A percentile compares a stretch with the other conserved stretches of the same genome.
phyloP scores from a whole-genome alignment of 2,797 vertebrate species.

The Platyrinchus mystaceus region DNA sequence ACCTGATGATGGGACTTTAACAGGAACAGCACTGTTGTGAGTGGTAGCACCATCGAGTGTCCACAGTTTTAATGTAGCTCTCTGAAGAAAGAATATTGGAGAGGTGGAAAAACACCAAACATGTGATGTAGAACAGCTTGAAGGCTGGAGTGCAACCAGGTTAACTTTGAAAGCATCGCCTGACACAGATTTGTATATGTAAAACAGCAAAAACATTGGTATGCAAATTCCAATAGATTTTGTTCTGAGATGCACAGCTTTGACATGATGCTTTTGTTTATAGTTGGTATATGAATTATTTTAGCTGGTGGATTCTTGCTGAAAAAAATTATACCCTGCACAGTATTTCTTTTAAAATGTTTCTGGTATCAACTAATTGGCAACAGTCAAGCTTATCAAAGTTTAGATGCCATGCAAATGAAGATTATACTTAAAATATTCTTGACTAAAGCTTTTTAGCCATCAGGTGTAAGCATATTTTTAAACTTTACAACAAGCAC shows the following conservation, averaged over 20 bases:
- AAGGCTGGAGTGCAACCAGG: neutral
- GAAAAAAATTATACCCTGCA: neutral
- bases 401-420: neutral
- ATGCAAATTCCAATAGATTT: neutral
- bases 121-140: neutral
- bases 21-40: neutral
- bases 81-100: neutral
- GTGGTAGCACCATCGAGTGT: neutral
- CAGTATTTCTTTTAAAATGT: neutral
- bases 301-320: neutral
- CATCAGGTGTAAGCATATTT: neutral
- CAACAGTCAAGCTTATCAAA: neutral
- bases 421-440: neutral
- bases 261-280: slow-evolving; percentile 24
- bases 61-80: neutral
- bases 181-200: neutral
- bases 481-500: neutral
- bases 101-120: neutral
- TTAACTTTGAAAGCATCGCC: neutral
- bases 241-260: neutral
- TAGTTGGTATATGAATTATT: neutral
- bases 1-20: neutral
- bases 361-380: neutral
- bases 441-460: neutral
- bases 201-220: neutral